phyloP scores from a whole-genome alignment of 1,140 invertebrate genomes.

The Tyrophagus putrescentiae region DNA sequence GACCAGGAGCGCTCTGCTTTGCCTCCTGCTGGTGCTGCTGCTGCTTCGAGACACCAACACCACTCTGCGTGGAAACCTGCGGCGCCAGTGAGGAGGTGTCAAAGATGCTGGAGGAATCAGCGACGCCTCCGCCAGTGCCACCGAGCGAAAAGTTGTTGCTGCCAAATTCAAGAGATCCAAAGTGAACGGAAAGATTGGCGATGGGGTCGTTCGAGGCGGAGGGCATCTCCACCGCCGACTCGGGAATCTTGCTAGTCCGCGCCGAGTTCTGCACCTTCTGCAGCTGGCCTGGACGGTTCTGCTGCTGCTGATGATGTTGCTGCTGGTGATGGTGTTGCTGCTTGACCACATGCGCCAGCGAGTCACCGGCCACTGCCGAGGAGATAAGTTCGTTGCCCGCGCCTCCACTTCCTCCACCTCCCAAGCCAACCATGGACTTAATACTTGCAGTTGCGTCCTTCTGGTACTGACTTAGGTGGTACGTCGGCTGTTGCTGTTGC shows the following conservation, averaged over 20 bases:
- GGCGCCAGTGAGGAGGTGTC: too few species aligned
- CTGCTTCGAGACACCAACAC: too few species aligned
- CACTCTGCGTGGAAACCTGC: too few species aligned
- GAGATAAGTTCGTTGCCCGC: background rate
- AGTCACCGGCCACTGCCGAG: background rate
- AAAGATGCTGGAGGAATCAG: background rate
- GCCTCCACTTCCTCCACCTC: background rate
- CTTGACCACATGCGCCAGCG: background rate
- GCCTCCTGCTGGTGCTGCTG: too few species aligned
- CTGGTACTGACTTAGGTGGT: constrained; percentile 32
- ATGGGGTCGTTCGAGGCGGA: constrained; percentile 66
- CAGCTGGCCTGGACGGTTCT: background rate
- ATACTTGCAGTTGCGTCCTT: constrained; percentile 46
- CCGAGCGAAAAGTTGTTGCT: constrained; percentile 37
- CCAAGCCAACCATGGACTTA: constrained; percentile 43
- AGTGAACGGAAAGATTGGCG: constrained; percentile 74
- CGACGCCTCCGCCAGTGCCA: too few species aligned
- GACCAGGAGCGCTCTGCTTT: too few species aligned
- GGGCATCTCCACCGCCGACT: constrained; percentile 86
- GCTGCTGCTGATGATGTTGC: background rate
- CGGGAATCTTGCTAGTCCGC: constrained; percentile 51
- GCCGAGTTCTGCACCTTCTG: background rate
- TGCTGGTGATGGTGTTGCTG: background rate
- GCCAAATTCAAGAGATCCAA: constrained; percentile 75
- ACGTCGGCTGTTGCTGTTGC: constrained; percentile 19